These are phyloP conservation scores for Phragmatobia fuliginosa DNA, from an alignment of 2,888 invertebrate genomes.

Conservation along the genomic window DNA sequence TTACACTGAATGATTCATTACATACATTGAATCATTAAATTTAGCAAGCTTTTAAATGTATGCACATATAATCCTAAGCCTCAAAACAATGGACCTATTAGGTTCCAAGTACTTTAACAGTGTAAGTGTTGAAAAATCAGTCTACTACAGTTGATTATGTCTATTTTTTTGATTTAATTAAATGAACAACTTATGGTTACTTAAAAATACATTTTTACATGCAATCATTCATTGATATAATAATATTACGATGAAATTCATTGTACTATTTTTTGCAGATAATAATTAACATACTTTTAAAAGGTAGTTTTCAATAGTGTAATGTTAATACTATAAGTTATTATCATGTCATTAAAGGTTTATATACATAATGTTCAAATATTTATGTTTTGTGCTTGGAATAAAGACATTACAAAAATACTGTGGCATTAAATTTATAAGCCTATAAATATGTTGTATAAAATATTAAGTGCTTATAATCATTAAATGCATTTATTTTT, in stretches of 20 bases:
- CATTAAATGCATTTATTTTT: background rate
- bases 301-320: background rate
- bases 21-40: background rate
- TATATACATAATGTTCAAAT: background rate
- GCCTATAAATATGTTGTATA: background rate
- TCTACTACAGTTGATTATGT: conserved; percentile 43
- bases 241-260: conserved; percentile 24
- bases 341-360: background rate
- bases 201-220: conserved; percentile 28
- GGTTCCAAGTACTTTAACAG: background rate
- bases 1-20: background rate
- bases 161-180: conserved; percentile 33
- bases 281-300: conserved; percentile 20
- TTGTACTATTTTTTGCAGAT: conserved; percentile 44
- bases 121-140: conserved; percentile 40
- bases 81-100: conserved; percentile 6
- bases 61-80: background rate
- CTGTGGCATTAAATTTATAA: background rate
- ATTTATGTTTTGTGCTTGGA: background rate
- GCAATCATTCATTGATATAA: conserved; percentile 9
- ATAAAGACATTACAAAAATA: background rate
- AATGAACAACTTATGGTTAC: conserved; percentile 40
- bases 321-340: background rate
- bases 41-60: background rate
- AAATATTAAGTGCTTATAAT: background rate